Conservation (phyloP, 2,797 vertebrate species). For the Danio kyathit region DNA sequence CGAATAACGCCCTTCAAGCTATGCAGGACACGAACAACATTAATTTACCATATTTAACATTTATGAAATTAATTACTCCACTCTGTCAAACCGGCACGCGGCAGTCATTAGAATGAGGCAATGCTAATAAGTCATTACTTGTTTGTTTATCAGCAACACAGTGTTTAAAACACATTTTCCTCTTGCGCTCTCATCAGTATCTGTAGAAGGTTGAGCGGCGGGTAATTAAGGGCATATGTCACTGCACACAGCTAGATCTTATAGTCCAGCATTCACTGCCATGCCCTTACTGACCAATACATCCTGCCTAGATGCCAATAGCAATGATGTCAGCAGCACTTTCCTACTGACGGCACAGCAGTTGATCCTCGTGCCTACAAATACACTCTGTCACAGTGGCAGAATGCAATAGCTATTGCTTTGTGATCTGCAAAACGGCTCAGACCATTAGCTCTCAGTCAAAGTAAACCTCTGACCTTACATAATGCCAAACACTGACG, state of each 20-base stretch:
- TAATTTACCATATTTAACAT: slow-evolving; percentile 61
- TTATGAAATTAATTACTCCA: slow-evolving; percentile 60
- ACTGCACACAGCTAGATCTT: slow-evolving; percentile 23
- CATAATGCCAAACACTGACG: not conserved
- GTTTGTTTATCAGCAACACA: slow-evolving; percentile 38
- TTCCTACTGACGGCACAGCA: slow-evolving; percentile 23
- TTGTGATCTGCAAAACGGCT: slow-evolving; percentile 38
- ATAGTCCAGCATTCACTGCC: slow-evolving; percentile 29
- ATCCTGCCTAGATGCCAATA: slow-evolving; percentile 43
- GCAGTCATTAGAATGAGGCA: slow-evolving; percentile 37
- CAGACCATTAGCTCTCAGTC: slow-evolving; percentile 25
- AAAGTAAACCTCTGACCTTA: slow-evolving; percentile 23
- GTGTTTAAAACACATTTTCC: slow-evolving; percentile 31
- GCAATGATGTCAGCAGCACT: slow-evolving; percentile 28
- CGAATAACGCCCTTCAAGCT: slow-evolving; percentile 44
- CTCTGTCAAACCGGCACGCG: slow-evolving; percentile 48
- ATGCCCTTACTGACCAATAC: slow-evolving; percentile 37
- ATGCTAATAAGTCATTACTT: slow-evolving; percentile 49
- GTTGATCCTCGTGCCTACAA: slow-evolving; percentile 11
- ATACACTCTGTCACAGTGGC: slow-evolving; percentile 9
- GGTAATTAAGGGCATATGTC: slow-evolving; percentile 52
- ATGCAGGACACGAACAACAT: slow-evolving; percentile 36
- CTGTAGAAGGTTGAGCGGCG: slow-evolving; percentile 22
- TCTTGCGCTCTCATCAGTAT: slow-evolving; percentile 22
- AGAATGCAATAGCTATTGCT: slow-evolving; percentile 40